These are phyloP conservation scores for Pygoscelis antarcticus DNA, from an alignment of 2,113 vertebrate species.

Conservation along the genomic window DNA sequence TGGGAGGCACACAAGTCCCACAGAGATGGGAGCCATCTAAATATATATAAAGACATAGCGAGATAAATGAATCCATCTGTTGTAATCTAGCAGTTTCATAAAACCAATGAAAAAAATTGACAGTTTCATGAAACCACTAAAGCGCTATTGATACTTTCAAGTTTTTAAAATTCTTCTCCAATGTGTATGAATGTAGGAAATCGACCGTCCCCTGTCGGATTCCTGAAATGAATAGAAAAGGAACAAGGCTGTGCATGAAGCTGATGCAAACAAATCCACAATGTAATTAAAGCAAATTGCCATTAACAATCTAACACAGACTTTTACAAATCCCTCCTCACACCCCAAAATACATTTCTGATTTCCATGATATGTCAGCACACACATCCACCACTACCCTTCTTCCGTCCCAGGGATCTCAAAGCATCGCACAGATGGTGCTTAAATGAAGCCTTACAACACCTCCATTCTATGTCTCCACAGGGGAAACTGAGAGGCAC, in stretches of 20 bases:
- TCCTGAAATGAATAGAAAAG: background rate
- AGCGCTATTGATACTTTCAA: background rate
- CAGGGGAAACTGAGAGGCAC: background rate
- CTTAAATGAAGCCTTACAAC: background rate
- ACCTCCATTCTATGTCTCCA: background rate
- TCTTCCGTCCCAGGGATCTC: background rate
- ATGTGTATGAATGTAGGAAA: background rate
- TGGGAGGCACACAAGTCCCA: background rate
- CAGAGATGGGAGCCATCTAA: conserved; percentile 9
- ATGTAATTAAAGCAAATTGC: background rate
- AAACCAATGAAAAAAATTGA: background rate
- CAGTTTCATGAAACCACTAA: background rate
- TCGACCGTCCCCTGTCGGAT: background rate
- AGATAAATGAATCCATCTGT: conserved; percentile 39
- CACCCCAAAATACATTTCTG: background rate
- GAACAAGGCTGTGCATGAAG: background rate
- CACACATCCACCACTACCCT: background rate
- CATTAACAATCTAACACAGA: background rate
- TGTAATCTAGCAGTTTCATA: conserved; percentile 10
- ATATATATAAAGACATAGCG: background rate
- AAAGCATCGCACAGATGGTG: background rate
- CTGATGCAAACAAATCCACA: background rate
- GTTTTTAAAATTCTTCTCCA: background rate
- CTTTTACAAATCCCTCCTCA: background rate
- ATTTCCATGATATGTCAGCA: background rate